phyloP scores from a whole-genome alignment of 2,888 invertebrate genomes.

The Sesamia inferens region DNA sequence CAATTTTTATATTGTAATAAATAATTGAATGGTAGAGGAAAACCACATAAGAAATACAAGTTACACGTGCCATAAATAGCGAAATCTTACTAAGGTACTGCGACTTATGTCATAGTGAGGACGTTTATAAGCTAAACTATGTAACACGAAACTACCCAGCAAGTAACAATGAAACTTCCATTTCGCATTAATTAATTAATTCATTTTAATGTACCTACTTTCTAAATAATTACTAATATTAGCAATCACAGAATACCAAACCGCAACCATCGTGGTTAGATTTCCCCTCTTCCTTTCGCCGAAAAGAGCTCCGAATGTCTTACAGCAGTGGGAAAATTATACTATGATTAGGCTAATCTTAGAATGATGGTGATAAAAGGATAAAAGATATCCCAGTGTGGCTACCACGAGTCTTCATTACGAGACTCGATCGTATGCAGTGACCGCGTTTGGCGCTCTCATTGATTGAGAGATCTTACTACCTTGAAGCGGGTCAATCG shows the following conservation, averaged over 20 bases:
- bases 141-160: background rate
- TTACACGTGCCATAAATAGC: slow-evolving; percentile 13
- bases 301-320: background rate
- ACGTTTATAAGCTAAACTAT: slow-evolving; percentile 6
- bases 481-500: too few relatives aligned
- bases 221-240: background rate
- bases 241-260: background rate
- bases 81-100: background rate
- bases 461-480: too few relatives aligned
- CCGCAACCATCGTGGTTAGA: background rate
- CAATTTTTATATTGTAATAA: background rate
- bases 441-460: too few relatives aligned
- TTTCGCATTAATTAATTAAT: background rate
- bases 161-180: background rate
- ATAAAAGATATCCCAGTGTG: background rate
- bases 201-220: background rate
- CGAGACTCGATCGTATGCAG: too few relatives aligned
- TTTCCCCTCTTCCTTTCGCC: background rate
- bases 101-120: slow-evolving; percentile 9
- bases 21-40: background rate
- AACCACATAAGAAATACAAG: background rate
- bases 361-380: background rate
- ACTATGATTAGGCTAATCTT: background rate
- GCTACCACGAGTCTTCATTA: too few relatives aligned
- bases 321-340: background rate